Percentiles rank a stretch among this genome's conserved stretches.
These are phyloP conservation scores for Semnornis frantzii DNA, from an alignment of 2,113 vertebrate genomes.

Conservation along the genomic window DNA sequence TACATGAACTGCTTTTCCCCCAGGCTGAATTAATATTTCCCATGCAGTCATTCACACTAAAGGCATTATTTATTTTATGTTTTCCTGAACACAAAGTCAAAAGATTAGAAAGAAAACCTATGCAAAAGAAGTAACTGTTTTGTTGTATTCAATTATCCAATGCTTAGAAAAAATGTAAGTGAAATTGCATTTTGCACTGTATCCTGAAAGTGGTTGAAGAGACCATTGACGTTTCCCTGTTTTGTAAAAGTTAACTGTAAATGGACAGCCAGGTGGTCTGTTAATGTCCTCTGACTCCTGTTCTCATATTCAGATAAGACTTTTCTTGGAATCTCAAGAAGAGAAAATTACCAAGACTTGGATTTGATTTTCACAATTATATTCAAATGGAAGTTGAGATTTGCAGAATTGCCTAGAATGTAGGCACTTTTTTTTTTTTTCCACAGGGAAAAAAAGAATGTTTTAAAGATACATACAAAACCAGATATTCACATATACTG, in stretches of 20 bases:
- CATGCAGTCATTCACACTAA: conserved; percentile 11
- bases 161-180: conserved; percentile 3
- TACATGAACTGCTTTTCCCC: neutral
- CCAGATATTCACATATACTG: neutral
- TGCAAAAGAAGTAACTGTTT: conserved; percentile 9
- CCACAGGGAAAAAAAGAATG: neutral
- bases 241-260: conserved; percentile 15
- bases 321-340: conserved; percentile 5
- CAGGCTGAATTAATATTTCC: neutral
- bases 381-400: neutral
- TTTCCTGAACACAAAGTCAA: conserved; percentile 36
- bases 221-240: neutral
- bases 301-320: conserved; percentile 1
- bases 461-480: neutral
- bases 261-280: neutral
- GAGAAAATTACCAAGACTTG: neutral
- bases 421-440: neutral
- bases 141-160: neutral
- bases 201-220: neutral
- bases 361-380: conserved; percentile 15
- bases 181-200: neutral
- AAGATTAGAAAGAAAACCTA: neutral
- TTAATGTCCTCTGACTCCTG: conserved; percentile 16
- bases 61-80: conserved; percentile 28
- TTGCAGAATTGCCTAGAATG: neutral